Conservation (phyloP, 2,888 invertebrate species). For the Monopis laevigella region DNA sequence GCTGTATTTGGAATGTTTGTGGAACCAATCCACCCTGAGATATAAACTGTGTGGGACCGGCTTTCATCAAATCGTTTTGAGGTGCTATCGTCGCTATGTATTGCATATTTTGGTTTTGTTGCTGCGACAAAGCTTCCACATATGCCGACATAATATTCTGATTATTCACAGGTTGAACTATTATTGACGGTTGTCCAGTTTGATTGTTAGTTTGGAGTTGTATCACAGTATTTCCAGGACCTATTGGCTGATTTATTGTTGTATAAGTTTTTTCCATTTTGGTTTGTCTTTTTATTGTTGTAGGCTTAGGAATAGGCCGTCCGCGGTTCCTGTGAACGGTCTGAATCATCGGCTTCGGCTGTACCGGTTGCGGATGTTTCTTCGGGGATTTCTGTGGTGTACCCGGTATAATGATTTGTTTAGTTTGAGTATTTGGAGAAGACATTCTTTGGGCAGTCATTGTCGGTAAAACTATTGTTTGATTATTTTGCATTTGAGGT, state of each 20-base stretch:
- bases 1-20: slow-evolving; percentile 69
- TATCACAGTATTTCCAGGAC: slow-evolving; percentile 60
- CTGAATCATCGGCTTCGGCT: slow-evolving; percentile 61
- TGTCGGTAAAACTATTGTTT: slow-evolving; percentile 55
- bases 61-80: slow-evolving; percentile 67
- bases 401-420: slow-evolving; percentile 51
- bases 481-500: slow-evolving; percentile 54
- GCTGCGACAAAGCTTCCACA: slow-evolving; percentile 75
- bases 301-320: slow-evolving; percentile 55
- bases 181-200: slow-evolving; percentile 70
- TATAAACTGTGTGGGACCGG: slow-evolving; percentile 63
- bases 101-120: slow-evolving; percentile 77
- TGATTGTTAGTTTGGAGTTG: slow-evolving; percentile 67
- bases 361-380: slow-evolving; percentile 52
- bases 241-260: slow-evolving; percentile 52
- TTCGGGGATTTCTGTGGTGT: slow-evolving; percentile 57
- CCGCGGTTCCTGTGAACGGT: slow-evolving; percentile 49
- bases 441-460: slow-evolving; percentile 53
- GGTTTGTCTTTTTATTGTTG: slow-evolving; percentile 55
- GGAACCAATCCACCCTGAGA: slow-evolving; percentile 64
- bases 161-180: slow-evolving; percentile 72
- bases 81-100: slow-evolving; percentile 78
- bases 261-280: slow-evolving; percentile 58
- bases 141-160: slow-evolving; percentile 71
- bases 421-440: slow-evolving; percentile 51